Base-by-base conservation (phyloP, 1,140 invertebrate species). In the Limonius californicus region DNA sequence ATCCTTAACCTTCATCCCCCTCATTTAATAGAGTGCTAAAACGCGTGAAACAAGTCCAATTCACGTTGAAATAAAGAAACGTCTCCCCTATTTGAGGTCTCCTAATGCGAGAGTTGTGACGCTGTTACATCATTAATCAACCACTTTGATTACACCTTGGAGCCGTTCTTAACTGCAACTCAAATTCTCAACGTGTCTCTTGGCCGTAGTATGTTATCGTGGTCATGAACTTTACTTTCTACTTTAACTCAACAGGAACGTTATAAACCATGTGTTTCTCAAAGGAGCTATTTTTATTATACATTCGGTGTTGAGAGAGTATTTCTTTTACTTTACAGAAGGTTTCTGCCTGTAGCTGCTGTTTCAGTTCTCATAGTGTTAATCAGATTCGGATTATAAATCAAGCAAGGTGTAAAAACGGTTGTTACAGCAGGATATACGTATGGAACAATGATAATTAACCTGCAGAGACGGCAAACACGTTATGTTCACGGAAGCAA, bases 101-200 rank as follows among this genome's bases (percentile, higher is more conserved):
- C 45, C 45, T 19, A 50, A 50, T 50, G 45, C 19, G 45, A 50
- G 45, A 50, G 16, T 50, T 50, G 45, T 50, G 45, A 50, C 45
- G 45, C 15, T 50, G 45, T 50, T 50, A 50, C 45, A 21, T 50
- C 45, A 50, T 50, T 50, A 50, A 50, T 50, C 45, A 50, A 50
- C 16, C 16, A 50, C 45, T 50, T 19, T 50, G 45, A 50, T 50
- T 18, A 50, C 45, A 50, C 45, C 45, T 19, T 18, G 8, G 45
- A n/a, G 45, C 15, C 16, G 8, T 50, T 19, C 45, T 18, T 50
- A 50, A 50, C 45, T 12, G 45, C 16, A 50, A 50, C 14, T 50
- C 20, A 50, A 50, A 50, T 14, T 21, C 14, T 14, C 16, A 21
- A 50, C 45, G 45, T 50, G 45, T 50, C 45, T 50, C 45, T 50